Evolutionary conservation across 1,140 invertebrate genomes (phyloP).

Genomic region (Anthonomus grandis): DNA sequence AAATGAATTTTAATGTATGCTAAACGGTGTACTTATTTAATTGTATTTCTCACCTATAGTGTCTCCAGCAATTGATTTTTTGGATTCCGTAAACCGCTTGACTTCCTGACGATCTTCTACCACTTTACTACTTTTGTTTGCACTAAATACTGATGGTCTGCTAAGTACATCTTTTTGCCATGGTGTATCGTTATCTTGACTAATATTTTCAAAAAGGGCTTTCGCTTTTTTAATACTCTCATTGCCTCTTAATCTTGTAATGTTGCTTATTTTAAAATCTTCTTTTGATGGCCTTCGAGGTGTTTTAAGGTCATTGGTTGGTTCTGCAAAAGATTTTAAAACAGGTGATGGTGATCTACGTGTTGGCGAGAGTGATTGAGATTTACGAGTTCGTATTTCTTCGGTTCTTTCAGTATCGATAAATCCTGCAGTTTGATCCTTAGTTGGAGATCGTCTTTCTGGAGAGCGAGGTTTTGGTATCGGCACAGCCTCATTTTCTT

Average conservation of each 20-base stretch:
- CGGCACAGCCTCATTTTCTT: background rate
- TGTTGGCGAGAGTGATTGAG: conserved; percentile 31
- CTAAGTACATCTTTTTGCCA: conserved; percentile 51
- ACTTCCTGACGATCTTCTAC: too few species aligned
- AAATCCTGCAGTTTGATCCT: conserved; percentile 7
- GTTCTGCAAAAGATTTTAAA: conserved; percentile 22
- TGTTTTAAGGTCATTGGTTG: conserved; percentile 33
- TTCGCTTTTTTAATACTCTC: conserved; percentile 63
- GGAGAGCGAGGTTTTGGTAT: background rate
- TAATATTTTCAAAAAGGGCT: conserved; percentile 60
- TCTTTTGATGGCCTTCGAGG: conserved; percentile 27
- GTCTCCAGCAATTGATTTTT: too few species aligned
- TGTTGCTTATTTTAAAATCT: conserved; percentile 38
- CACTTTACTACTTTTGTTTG: too few species aligned
- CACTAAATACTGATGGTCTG: conserved; percentile 51
- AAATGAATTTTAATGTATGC: too few species aligned
- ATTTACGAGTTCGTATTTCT: conserved; percentile 23
- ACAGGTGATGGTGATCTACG: conserved; percentile 20
- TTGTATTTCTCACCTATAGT: too few species aligned
- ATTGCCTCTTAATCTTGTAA: conserved; percentile 51
- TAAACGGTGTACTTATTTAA: too few species aligned
- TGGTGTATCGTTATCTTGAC: conserved; percentile 42
- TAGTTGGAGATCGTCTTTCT: conserved; percentile 18
- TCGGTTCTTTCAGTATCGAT: conserved; percentile 19
- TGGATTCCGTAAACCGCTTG: too few species aligned